These are phyloP conservation scores for Macquaria australasica DNA, from an alignment of 2,113 vertebrate genomes.

Conservation along the genomic window DNA sequence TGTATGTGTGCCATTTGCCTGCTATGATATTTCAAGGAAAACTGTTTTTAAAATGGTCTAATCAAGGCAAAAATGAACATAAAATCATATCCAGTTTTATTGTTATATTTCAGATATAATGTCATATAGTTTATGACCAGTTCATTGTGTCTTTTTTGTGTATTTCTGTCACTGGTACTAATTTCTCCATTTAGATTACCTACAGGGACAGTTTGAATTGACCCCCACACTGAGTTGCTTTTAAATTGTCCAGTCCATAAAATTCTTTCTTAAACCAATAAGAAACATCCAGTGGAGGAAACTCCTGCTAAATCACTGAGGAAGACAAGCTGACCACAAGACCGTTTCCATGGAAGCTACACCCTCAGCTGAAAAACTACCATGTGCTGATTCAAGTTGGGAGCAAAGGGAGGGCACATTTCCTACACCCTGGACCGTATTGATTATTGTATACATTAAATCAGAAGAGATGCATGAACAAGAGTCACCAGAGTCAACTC, in stretches of 20 bases:
- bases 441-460: constrained; percentile 40
- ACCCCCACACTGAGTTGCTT: constrained; percentile 44
- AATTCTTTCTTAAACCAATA: constrained; percentile 69
- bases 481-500: background rate
- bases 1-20: background rate
- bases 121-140: background rate
- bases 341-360: constrained; percentile 74
- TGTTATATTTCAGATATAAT: background rate
- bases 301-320: constrained; percentile 70
- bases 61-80: background rate
- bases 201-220: constrained; percentile 48
- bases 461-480: constrained; percentile 19
- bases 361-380: constrained; percentile 82
- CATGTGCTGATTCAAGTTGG: constrained; percentile 59
- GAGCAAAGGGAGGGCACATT: constrained; percentile 46
- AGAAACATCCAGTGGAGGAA: constrained; percentile 67
- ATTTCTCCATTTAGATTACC: constrained; percentile 33
- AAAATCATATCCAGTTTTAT: background rate
- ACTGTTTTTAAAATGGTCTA: background rate
- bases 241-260: constrained; percentile 70
- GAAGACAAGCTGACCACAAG: constrained; percentile 67
- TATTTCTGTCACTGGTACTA: background rate
- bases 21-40: background rate
- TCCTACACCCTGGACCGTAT: constrained; percentile 45
- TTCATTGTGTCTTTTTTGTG: background rate